Conservation (phyloP, 2,113 vertebrate genomes). For the Rutilus rutilus region DNA sequence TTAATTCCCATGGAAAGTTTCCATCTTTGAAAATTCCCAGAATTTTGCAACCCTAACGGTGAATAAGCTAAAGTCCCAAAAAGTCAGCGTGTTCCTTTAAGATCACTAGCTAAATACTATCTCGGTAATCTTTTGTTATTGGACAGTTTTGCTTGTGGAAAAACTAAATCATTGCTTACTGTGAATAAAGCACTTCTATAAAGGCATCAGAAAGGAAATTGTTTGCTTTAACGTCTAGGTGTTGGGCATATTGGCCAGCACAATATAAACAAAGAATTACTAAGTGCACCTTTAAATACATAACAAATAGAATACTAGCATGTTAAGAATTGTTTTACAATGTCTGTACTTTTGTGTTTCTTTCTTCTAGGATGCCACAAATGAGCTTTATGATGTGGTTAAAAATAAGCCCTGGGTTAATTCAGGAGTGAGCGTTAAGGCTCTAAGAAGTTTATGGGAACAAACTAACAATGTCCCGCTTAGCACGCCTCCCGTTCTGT, state of each 20-base stretch:
- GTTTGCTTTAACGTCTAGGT: neutral
- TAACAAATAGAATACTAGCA: neutral
- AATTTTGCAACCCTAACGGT: too few relatives aligned
- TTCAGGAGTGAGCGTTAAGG: conserved; percentile 40
- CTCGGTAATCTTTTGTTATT: neutral
- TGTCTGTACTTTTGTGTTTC: neutral
- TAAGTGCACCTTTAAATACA: neutral
- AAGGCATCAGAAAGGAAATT: neutral
- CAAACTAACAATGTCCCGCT: neutral
- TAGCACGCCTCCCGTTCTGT: conserved; percentile 51
- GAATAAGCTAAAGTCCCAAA: too few relatives aligned
- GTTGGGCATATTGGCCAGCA: neutral
- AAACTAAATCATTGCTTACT: neutral
- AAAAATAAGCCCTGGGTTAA: conserved; percentile 58
- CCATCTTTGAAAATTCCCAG: too few relatives aligned
- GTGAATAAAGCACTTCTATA: neutral
- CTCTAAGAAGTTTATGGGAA: conserved; percentile 52
- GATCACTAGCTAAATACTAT: neutral
- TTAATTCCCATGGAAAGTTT: too few relatives aligned
- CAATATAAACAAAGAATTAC: neutral
- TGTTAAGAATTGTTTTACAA: neutral
- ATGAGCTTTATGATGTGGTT: conserved; percentile 74
- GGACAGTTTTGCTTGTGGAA: neutral
- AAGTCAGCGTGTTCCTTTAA: too few relatives aligned
- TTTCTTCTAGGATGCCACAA: conserved; percentile 59